Evolutionary conservation across 2,113 vertebrate species (phyloP).

Genomic region (Mastomys coucha): DNA sequence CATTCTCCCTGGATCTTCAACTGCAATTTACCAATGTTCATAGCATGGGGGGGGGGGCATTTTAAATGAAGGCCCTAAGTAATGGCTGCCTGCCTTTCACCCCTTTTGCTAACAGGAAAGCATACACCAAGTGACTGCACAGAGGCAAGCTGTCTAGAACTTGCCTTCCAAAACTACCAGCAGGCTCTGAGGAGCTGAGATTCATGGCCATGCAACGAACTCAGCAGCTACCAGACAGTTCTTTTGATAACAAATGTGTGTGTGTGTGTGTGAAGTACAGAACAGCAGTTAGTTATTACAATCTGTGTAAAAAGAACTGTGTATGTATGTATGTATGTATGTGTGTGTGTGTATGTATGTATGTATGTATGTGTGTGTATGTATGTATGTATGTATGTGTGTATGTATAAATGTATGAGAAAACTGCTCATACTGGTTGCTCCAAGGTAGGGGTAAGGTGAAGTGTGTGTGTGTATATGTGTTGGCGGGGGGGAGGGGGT

Average conservation of each 20-base stretch:
- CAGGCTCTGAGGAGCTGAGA: not conserved
- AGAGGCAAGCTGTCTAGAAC: slow-evolving; percentile 1
- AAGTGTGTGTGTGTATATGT: too few species aligned
- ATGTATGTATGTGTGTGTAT: too few species aligned
- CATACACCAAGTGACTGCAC: not conserved
- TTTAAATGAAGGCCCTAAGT: not conserved
- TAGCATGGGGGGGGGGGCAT: not conserved
- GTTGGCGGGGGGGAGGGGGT: too few species aligned
- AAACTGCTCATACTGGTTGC: not conserved
- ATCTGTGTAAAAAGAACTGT: not conserved
- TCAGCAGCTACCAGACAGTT: not conserved
- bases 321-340: too few species aligned
- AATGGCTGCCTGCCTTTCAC: not conserved
- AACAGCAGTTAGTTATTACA: not conserved
- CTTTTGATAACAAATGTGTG: slow-evolving; percentile 3
- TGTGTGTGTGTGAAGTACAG: not conserved
- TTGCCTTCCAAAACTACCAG: not conserved
- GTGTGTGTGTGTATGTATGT: too few species aligned
- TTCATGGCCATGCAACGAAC: not conserved
- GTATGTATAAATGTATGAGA: not conserved
- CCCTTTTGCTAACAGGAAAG: not conserved
- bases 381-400: too few species aligned
- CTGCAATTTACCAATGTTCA: not conserved
- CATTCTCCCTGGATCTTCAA: not conserved
- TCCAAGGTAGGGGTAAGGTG: too few species aligned